Evolutionary conservation across 2,888 invertebrate genomes (phyloP).

Genomic region (Andrena bicolor): DNA sequence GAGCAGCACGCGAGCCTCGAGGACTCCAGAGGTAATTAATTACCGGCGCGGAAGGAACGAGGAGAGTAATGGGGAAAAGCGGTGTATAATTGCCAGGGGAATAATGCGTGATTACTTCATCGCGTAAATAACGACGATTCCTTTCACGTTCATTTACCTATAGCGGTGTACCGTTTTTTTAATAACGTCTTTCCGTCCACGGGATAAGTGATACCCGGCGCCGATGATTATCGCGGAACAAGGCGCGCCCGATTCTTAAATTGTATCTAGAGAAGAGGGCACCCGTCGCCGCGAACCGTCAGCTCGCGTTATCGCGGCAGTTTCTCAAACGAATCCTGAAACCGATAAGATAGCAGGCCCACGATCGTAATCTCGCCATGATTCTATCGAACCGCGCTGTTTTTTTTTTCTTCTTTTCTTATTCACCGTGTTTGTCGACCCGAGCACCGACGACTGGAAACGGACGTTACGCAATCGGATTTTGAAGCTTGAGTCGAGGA

Average conservation of each 20-base stretch:
- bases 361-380: constrained; percentile 55
- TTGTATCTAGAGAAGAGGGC: constrained; percentile 18
- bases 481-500: neutral
- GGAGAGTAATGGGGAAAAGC: constrained; percentile 41
- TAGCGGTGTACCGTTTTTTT: neutral
- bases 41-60: constrained; percentile 20
- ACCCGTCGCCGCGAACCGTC: constrained; percentile 30
- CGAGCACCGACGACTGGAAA: neutral
- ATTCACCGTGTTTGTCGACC: neutral
- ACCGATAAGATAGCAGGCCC: constrained; percentile 66
- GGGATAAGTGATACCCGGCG: neutral
- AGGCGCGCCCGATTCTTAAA: constrained; percentile 30
- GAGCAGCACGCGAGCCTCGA: constrained; percentile 1
- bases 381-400: constrained; percentile 14
- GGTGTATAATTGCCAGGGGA: constrained; percentile 41
- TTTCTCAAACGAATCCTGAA: constrained; percentile 57
- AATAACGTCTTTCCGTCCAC: neutral
- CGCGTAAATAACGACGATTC: constrained; percentile 27
- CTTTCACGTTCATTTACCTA: constrained; percentile 29
- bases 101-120: constrained; percentile 40
- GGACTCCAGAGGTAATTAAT: constrained; percentile 45
- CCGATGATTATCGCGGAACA: constrained; percentile 5
- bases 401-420: neutral
- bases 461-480: constrained; percentile 1
- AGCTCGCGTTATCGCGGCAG: constrained; percentile 66